Evolutionary conservation across 2,113 vertebrate species (phyloP).

Genomic region (Cyanocitta stelleri): DNA sequence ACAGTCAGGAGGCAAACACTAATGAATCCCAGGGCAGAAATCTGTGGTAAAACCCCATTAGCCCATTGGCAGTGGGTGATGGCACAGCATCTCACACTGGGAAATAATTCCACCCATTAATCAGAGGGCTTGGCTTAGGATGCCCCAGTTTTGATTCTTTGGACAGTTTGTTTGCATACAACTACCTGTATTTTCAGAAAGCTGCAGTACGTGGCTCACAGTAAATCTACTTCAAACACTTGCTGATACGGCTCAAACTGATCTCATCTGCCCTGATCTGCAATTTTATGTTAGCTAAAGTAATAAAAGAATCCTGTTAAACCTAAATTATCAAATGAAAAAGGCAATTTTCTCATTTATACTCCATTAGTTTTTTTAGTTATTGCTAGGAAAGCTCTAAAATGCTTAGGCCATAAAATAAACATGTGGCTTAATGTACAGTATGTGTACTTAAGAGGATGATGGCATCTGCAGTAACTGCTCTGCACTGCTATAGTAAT

Average conservation of each 20-base stretch:
- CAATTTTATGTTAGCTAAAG: slow-evolving; percentile 51
- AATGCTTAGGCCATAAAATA: slow-evolving; percentile 59
- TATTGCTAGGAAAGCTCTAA: slow-evolving; percentile 49
- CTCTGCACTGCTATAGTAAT: slow-evolving; percentile 17
- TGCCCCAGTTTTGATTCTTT: neutral
- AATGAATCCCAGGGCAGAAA: slow-evolving; percentile 10
- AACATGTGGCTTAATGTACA: slow-evolving; percentile 65
- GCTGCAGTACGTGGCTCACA: neutral
- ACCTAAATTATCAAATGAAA: slow-evolving; percentile 42
- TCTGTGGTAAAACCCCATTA: neutral
- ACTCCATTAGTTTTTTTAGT: slow-evolving; percentile 51
- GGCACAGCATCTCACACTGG: neutral
- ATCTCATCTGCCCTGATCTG: slow-evolving; percentile 39
- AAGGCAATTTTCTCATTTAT: slow-evolving; percentile 55
- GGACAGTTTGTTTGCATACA: neutral
- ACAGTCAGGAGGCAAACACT: neutral
- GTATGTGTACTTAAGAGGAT: slow-evolving; percentile 50
- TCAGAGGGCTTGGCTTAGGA: neutral
- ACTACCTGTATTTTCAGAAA: slow-evolving; percentile 15
- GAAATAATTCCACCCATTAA: neutral
- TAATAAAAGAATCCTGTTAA: slow-evolving; percentile 58
- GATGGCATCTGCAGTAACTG: slow-evolving; percentile 47
- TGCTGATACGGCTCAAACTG: slow-evolving; percentile 4
- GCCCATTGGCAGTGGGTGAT: neutral
- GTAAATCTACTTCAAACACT: slow-evolving; percentile 1